Conservation (phyloP, 2,888 invertebrate genomes). For the Polymixis flavicincta region DNA sequence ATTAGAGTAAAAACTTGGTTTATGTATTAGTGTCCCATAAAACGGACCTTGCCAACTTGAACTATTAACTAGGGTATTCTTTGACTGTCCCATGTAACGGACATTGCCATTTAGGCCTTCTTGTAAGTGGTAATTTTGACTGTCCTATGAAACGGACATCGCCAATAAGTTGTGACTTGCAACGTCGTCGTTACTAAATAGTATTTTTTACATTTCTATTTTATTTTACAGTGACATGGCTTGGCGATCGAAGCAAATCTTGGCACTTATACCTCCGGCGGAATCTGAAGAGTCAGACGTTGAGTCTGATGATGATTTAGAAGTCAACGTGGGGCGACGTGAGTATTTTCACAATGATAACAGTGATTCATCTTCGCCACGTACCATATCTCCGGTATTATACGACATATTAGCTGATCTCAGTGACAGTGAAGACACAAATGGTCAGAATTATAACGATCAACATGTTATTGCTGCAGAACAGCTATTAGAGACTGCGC, state of each 20-base stretch:
- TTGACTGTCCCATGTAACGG: conserved; percentile 28
- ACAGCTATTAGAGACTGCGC: conserved; percentile 12
- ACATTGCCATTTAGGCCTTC: conserved; percentile 21
- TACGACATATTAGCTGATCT: conserved; percentile 22
- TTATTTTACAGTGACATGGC: conserved; percentile 17
- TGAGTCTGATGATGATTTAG: conserved; percentile 26
- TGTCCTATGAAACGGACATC: conserved; percentile 16
- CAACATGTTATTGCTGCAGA: conserved; percentile 6
- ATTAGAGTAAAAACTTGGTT: not conserved
- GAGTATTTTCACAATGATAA: conserved; percentile 17
- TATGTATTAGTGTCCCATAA: not conserved
- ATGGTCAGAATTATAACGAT: not conserved
- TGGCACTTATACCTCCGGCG: conserved; percentile 6
- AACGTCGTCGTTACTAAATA: conserved; percentile 9
- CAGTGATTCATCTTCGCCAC: conserved; percentile 24
- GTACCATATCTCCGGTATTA: conserved; percentile 8
- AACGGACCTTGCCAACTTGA: not conserved
- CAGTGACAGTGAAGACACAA: conserved; percentile 19
- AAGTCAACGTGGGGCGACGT: conserved; percentile 8
- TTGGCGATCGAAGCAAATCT: conserved; percentile 10
- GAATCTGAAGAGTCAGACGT: conserved; percentile 26
- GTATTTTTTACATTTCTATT: conserved; percentile 10
- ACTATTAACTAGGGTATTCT: not conserved
- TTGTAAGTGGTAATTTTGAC: not conserved
- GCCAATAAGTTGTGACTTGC: conserved; percentile 9